A percentile compares a stretch with the other conserved stretches of the same genome.
phyloP scores from a whole-genome alignment of 1,140 invertebrate species.

The Triops longicaudatus region DNA sequence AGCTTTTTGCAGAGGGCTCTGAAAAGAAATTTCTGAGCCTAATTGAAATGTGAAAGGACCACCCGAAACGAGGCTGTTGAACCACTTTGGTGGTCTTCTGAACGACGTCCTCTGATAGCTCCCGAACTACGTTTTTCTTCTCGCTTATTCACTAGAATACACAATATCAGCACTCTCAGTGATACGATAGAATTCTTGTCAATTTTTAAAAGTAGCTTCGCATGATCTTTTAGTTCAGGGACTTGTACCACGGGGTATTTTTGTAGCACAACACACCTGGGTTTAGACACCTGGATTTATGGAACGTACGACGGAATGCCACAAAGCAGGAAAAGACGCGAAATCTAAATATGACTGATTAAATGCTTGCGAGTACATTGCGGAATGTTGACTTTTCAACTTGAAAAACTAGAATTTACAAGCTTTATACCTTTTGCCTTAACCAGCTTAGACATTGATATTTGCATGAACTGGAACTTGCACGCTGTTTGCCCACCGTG shows the following conservation, averaged over 20 bases:
- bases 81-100: background rate
- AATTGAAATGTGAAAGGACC: constrained; percentile 3
- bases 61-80: constrained; percentile 1
- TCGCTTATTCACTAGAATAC: background rate
- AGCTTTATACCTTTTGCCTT: background rate
- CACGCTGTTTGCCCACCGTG: background rate
- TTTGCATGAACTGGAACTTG: background rate
- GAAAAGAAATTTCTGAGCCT: background rate
- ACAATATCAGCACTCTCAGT: background rate
- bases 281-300: background rate
- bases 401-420: background rate
- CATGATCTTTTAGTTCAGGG: background rate
- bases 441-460: background rate
- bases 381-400: background rate
- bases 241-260: background rate
- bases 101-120: background rate
- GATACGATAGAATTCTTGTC: constrained; percentile 2
- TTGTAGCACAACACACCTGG: background rate
- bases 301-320: background rate
- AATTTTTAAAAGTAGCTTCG: background rate
- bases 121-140: background rate
- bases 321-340: background rate
- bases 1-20: background rate
- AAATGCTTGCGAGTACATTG: background rate
- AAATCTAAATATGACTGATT: background rate